Evolutionary conservation across 2,888 invertebrate species (phyloP).

Genomic region (Orthosia gothica): DNA sequence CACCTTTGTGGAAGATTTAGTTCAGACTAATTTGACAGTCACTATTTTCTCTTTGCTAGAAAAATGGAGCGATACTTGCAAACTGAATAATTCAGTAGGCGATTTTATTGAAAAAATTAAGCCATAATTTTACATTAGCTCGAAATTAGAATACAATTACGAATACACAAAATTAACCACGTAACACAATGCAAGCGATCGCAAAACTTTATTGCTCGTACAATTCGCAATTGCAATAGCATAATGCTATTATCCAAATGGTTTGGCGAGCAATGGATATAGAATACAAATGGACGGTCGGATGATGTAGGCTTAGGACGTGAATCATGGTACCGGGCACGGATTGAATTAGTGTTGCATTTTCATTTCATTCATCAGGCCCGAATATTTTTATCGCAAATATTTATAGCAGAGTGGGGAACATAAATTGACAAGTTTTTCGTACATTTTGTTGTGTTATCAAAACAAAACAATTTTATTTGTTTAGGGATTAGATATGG

Average conservation of each 20-base stretch:
- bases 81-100: no score
- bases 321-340: constrained; percentile 44
- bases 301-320: constrained; percentile 58
- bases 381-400: constrained; percentile 4
- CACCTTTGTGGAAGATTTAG: constrained; percentile 13
- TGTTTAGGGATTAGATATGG: constrained; percentile 5
- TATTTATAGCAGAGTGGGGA: constrained; percentile 41
- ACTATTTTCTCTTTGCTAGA: neutral
- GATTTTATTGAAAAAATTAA: no score
- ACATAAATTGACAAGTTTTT: constrained; percentile 37
- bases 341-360: constrained; percentile 53
- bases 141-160: neutral
- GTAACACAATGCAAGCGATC: constrained; percentile 28
- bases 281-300: constrained; percentile 63
- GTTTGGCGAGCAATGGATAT: constrained; percentile 50
- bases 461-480: constrained; percentile 2
- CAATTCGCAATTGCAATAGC: constrained; percentile 57
- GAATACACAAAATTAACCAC: constrained; percentile 15
- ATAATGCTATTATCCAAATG: constrained; percentile 57
- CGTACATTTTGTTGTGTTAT: constrained; percentile 10
- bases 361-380: constrained; percentile 42
- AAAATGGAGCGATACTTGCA: neutral
- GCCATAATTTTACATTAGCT: no score
- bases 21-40: constrained; percentile 10
- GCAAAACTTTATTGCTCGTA: constrained; percentile 46